Evolutionary conservation across 2,113 vertebrate species (phyloP), one percentile per base, ranked within the genome.

Genomic region (Pipra filicauda): DNA sequence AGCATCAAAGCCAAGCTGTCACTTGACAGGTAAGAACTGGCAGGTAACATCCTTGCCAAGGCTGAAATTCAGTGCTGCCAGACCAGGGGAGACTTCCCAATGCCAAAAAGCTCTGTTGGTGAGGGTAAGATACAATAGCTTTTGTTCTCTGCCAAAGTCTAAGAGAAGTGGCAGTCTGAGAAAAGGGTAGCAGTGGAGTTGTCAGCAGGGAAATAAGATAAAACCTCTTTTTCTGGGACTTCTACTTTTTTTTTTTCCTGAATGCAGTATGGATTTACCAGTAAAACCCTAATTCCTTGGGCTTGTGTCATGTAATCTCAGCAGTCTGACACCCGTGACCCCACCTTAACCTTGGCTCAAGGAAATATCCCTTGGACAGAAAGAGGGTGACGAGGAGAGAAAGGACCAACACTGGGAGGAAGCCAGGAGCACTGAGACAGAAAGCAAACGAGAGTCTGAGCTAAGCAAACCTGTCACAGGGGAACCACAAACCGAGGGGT

Each of bases 1-100:
- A 66, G 62, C 62, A 79, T 89, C 83, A 95, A 71, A 37, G 41
- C 91, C 51, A 28, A 94, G 67, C 75, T 83, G 57, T 65, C 86
- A 37, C 30, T 49, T 44, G 88, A 92, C 90, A 95, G 95, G 95
- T 90, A 92, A 92, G 81, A 66, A 51, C 28, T 91, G 91, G 90
- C 93, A 96, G 95, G 49, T 52, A 74, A 52, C 64, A 54, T 82
- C 75, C 86, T 78, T 72, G 77, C 95, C 85, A 73, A 82, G 79
- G 69, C 77, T 93, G 43, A 64, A 89, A 87, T 66, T 73, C 81
- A n/a, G 86, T 59, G 57, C 78, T 90, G 52, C 85, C 86, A 88
- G 88, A 41, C 70, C 69, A 74, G 84, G 89, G 61, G 87, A 80
- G 39, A 37, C 54, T 48, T 94, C 62, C 77, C 71, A 44, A 78